These are phyloP conservation scores for Oconnorella tubifera DNA, from an alignment of 2,888 invertebrate species.

Conservation along the genomic window DNA sequence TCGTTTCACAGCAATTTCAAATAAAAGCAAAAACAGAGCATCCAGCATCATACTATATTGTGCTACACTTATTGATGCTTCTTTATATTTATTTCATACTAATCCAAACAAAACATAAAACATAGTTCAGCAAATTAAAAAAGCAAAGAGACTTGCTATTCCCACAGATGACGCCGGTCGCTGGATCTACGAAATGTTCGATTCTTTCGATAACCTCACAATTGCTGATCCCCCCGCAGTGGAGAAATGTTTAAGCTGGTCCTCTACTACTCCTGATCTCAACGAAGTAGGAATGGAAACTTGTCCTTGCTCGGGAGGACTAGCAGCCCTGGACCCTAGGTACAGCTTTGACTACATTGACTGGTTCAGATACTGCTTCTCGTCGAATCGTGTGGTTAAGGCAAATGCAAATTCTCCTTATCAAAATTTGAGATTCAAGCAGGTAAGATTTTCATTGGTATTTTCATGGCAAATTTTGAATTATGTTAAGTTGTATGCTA, in stretches of 20 bases:
- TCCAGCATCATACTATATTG: no score
- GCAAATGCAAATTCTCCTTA: background rate
- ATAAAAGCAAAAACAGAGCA: no score
- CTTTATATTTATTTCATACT: no score
- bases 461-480: no score
- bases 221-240: slow-evolving; percentile 6
- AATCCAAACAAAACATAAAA: no score
- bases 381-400: slow-evolving; percentile 14
- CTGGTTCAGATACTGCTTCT: slow-evolving; percentile 20
- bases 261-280: slow-evolving; percentile 2
- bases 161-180: background rate
- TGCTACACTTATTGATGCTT: no score
- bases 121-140: no score
- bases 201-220: background rate
- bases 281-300: slow-evolving; percentile 3
- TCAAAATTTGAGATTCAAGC: background rate
- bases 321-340: slow-evolving; percentile 11
- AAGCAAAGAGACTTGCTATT: no score
- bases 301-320: slow-evolving; percentile 15
- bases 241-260: slow-evolving; percentile 10
- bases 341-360: slow-evolving; percentile 15
- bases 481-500: no score
- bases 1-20: no score
- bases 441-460: no score
- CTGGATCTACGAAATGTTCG: slow-evolving; percentile 8